A percentile compares a stretch with the other conserved stretches of the same genome.
Evolutionary conservation across 2,797 vertebrate species (phyloP).

Genomic region (Lacerta bilineata): DNA sequence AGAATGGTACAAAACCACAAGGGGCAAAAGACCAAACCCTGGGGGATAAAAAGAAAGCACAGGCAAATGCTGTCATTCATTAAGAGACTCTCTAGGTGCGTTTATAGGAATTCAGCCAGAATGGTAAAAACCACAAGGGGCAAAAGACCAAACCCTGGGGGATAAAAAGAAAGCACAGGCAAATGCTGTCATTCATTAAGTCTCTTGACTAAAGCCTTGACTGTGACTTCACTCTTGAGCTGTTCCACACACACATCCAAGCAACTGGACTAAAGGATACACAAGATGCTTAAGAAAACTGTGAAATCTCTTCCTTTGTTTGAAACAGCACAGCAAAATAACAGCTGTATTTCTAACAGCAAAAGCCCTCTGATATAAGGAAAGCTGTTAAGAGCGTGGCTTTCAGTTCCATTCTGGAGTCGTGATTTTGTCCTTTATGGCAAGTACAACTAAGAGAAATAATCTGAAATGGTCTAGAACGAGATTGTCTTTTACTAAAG

Average conservation of each 20-base stretch:
- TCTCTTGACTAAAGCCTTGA: neutral
- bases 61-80: neutral
- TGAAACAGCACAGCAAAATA: neutral
- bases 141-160: neutral
- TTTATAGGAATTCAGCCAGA: neutral
- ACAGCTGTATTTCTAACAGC: neutral
- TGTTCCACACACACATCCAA: no score
- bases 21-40: neutral
- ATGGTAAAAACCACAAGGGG: constrained; percentile 6
- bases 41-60: neutral
- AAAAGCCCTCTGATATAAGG: neutral
- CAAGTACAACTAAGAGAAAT: neutral
- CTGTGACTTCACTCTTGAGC: neutral
- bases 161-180: neutral
- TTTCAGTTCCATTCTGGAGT: neutral
- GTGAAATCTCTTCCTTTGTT: neutral
- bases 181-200: neutral
- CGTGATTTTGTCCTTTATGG: neutral
- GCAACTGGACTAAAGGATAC: neutral
- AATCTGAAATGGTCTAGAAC: neutral
- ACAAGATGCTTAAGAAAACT: neutral
- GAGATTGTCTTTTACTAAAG: neutral
- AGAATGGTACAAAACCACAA: constrained; percentile 18
- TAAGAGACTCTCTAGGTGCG: no score
- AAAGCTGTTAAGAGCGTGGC: neutral